phyloP scores from a whole-genome alignment of 1,140 invertebrate genomes.

The Orussus abietinus region DNA sequence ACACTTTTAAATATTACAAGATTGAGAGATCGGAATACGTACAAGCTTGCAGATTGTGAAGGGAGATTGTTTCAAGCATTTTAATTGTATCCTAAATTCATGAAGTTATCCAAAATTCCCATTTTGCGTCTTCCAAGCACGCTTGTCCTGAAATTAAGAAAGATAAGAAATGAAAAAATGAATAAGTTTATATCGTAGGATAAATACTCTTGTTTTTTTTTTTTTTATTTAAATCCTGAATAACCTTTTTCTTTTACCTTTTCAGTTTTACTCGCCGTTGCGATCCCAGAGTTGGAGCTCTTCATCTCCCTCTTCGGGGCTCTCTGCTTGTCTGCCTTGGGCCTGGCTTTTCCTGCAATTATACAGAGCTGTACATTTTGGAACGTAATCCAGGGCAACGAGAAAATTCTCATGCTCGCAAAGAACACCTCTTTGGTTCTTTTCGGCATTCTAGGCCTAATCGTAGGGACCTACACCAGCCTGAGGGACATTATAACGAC shows the following conservation, averaged over 20 bases:
- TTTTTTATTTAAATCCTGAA: no score
- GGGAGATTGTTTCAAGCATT: no score
- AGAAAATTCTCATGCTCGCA: conserved; percentile 53
- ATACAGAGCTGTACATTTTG: conserved; percentile 69
- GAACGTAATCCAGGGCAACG: conserved; percentile 52
- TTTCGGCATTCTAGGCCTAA: conserved; percentile 63
- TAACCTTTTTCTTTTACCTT: conserved; percentile 28
- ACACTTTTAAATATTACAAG: no score
- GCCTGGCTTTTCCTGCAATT: conserved; percentile 83
- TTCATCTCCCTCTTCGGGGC: conserved; percentile 90
- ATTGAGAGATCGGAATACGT: no score
- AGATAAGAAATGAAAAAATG: no score
- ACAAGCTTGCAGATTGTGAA: no score
- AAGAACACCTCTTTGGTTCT: conserved; percentile 71
- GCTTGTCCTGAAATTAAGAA: no score
- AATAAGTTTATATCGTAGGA: no score
- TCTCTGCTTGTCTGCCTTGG: conserved; percentile 76
- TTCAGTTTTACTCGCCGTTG: conserved; percentile 72
- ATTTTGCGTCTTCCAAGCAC: no score
- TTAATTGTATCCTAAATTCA: no score
- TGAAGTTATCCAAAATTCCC: no score
- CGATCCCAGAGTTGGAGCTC: conserved; percentile 77
- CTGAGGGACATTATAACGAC: conserved; percentile 60
- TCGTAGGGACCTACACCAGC: conserved; percentile 70
- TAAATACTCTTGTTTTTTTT: no score